Conservation (phyloP, 2,113 vertebrate species). For the Silurus meridionalis region DNA sequence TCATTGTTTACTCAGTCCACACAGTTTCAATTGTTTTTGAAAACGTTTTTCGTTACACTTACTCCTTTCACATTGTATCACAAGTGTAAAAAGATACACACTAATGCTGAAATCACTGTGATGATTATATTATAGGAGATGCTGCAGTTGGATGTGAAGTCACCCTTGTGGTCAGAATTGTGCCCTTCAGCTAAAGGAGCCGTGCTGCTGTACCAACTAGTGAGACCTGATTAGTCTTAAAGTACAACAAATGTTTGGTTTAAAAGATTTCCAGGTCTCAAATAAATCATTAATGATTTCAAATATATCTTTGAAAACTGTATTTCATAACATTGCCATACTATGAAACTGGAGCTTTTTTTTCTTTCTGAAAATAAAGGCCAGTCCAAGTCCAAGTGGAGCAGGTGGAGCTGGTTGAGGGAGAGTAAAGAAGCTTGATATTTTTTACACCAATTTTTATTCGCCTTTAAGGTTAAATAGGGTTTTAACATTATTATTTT, state of each 20-base stretch:
- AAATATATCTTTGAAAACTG: not conserved
- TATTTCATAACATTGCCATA: not conserved
- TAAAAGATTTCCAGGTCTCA: not conserved
- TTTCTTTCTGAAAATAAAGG: not conserved
- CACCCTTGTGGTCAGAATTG: constrained; percentile 79
- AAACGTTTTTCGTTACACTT: not conserved
- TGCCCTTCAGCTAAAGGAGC: constrained; percentile 91
- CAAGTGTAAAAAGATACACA: not conserved
- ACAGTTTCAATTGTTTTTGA: too few relatives aligned
- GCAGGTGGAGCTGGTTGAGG: not conserved
- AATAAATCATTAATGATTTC: not conserved
- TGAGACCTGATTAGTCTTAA: constrained; percentile 60
- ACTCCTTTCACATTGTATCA: not conserved
- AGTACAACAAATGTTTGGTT: not conserved
- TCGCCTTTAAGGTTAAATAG: not conserved
- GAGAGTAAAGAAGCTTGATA: not conserved
- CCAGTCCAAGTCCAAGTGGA: not conserved
- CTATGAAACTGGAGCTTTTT: not conserved
- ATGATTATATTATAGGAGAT: constrained; percentile 66
- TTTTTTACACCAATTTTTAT: not conserved
- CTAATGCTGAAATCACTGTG: not conserved
- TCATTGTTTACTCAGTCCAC: too few relatives aligned
- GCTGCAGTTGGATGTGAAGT: constrained; percentile 66
- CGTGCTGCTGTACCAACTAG: constrained; percentile 68
- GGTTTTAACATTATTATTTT: not conserved